phyloP scores from a whole-genome alignment of 2,113 vertebrate species.

The Sinosuthora webbiana region DNA sequence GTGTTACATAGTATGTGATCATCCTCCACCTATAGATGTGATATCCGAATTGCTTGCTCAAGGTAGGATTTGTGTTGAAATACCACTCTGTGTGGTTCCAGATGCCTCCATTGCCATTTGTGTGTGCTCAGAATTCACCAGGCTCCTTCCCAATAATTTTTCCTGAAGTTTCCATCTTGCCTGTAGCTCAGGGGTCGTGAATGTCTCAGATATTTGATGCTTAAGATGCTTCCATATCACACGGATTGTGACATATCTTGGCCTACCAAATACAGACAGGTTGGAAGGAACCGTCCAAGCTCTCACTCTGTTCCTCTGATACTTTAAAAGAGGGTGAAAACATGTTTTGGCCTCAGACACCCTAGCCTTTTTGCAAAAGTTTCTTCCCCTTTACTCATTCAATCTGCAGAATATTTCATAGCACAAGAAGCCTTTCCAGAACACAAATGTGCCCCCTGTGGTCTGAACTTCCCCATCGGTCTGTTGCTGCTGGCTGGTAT shows the following conservation, averaged over 20 bases:
- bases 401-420: background rate
- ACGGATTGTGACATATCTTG: background rate
- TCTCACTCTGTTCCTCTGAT: background rate
- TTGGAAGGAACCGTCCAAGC: background rate
- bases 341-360: background rate
- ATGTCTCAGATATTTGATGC: background rate
- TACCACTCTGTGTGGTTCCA: background rate
- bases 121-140: background rate
- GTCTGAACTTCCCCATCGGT: fast-evolving
- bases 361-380: background rate
- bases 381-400: background rate
- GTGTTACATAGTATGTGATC: background rate
- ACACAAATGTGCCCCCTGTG: background rate
- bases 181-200: background rate
- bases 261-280: background rate
- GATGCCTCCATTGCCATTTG: background rate
- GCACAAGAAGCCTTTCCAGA: background rate
- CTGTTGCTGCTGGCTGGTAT: background rate
- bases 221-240: background rate
- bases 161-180: background rate
- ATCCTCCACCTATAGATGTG: background rate
- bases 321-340: background rate
- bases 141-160: background rate
- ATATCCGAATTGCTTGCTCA: background rate
- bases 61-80: background rate